phyloP scores from a whole-genome alignment of 2,888 invertebrate species.

The Himalopsyche anomala region DNA sequence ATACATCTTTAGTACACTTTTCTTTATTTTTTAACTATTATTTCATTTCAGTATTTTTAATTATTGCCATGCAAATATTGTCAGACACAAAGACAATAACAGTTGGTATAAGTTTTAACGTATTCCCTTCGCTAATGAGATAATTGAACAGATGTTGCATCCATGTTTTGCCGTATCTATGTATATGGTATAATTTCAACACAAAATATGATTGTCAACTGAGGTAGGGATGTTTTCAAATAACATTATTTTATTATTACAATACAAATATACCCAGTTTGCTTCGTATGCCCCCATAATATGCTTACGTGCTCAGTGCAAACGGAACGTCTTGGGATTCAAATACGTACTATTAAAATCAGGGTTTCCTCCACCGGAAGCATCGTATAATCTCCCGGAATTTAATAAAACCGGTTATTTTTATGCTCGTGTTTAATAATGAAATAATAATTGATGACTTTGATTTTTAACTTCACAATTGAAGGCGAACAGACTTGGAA shows the following conservation, averaged over 20 bases:
- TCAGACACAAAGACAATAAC: no score
- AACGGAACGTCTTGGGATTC: not conserved
- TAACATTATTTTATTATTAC: not conserved
- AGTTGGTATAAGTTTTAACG: no score
- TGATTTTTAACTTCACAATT: no score
- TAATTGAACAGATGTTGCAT: not conserved
- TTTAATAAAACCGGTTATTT: no score
- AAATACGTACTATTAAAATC: not conserved
- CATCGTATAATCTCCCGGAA: no score
- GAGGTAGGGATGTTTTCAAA: not conserved
- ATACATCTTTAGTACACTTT: no score
- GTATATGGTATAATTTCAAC: not conserved
- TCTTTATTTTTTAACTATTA: no score
- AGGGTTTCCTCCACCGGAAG: not conserved
- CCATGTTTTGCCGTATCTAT: not conserved
- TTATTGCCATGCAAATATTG: no score
- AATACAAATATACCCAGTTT: not conserved
- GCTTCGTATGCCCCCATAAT: not conserved
- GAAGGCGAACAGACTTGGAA: no score
- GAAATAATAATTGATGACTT: no score
- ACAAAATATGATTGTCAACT: slow-evolving; percentile 19
- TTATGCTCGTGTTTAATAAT: no score
- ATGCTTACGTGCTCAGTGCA: not conserved
- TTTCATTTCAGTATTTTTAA: no score
- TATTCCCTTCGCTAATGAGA: not conserved